Conservation (phyloP, 35 echinoderm and acorn worm species). For the Anneissia japonica region DNA sequence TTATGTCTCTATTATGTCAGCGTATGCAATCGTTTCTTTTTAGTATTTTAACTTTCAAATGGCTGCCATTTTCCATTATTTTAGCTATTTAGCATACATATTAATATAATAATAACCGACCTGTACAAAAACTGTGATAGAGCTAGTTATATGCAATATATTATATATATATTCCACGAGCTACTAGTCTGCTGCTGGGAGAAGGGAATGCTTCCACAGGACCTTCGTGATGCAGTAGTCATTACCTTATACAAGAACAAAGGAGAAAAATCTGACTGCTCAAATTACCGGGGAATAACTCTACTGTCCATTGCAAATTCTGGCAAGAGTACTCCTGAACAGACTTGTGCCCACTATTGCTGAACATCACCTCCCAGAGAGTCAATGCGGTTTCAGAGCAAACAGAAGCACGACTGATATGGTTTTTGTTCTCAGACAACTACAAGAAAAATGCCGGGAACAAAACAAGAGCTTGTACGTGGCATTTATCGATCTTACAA, state of each 20-base stretch:
- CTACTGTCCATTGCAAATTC: conserved; percentile 42
- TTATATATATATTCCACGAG: too few relatives aligned
- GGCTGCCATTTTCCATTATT: too few relatives aligned
- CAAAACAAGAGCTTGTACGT: conserved; percentile 24
- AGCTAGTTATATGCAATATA: too few relatives aligned
- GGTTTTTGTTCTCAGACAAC: conserved; percentile 31
- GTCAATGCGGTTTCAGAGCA: conserved; percentile 51
- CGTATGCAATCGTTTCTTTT: too few relatives aligned
- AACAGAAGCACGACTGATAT: conserved; percentile 37
- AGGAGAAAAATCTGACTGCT: conserved; percentile 25
- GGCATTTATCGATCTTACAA: conserved; percentile 38
- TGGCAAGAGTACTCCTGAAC: conserved; percentile 18
- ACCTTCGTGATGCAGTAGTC: conserved; percentile 34
- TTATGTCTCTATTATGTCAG: too few relatives aligned
- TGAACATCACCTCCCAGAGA: conserved; percentile 34
- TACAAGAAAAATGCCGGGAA: conserved; percentile 54
- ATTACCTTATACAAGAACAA: conserved; percentile 51
- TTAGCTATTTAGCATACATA: too few relatives aligned
- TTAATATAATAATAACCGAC: too few relatives aligned
- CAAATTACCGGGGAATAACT: conserved; percentile 46
- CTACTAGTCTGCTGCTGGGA: conserved; percentile 31
- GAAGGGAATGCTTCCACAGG: conserved; percentile 30
- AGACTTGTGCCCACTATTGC: conserved; percentile 16
- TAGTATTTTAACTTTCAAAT: too few relatives aligned
- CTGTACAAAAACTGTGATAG: too few relatives aligned